Base-by-base conservation (phyloP, 2,888 invertebrate species). In the Patella caerulea region DNA sequence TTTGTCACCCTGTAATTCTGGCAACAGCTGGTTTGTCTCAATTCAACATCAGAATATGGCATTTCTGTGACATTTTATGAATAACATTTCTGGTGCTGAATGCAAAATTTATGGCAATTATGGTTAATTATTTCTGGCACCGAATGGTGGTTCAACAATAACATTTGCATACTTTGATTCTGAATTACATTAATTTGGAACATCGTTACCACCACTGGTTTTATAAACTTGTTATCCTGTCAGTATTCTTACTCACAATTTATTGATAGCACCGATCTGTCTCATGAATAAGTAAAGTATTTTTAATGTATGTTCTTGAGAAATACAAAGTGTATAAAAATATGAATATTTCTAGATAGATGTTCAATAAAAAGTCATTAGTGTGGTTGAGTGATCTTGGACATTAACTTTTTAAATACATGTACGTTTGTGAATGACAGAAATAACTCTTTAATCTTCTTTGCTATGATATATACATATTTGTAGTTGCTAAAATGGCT, bases 61-160 rank as follows among this genome's bases (percentile, higher is more conserved):
- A 19, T 24, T 65, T 65, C 65, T 65, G 65, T 65, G 65, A 65
- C 65, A 65, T 65, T 65, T 65, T 65, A 65, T 65, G 65, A 65
- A 65, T 65, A 65, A 24, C 24, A 65, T 65, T 65, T 65, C 65
- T 65, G 19, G 19, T 65, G 19, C 65, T 65, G 24, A 24, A 65
- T 24, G 9, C 9, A 9, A 45, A 45, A 45, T 45, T 45, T 45
- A 45, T 65, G 15, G 19, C 65, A 65, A 65, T 65, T 65, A 65
- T 65, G 65, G 65, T 19, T 65, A 65, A 65, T 65, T 65, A 65
- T 24, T 24, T 45, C 11, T 65, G 65, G 65, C 19, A 65, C 65
- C 65, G 24, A 65, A 65, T 65, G 19, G 12, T 19, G 19, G 65
- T 65, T 45, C 45, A 45, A 45, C 45, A 45, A 45, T 9, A 45